These are phyloP conservation scores for Phalacrocorax brasilianus DNA, from an alignment of 2,113 vertebrate genomes.

Conservation along the genomic window DNA sequence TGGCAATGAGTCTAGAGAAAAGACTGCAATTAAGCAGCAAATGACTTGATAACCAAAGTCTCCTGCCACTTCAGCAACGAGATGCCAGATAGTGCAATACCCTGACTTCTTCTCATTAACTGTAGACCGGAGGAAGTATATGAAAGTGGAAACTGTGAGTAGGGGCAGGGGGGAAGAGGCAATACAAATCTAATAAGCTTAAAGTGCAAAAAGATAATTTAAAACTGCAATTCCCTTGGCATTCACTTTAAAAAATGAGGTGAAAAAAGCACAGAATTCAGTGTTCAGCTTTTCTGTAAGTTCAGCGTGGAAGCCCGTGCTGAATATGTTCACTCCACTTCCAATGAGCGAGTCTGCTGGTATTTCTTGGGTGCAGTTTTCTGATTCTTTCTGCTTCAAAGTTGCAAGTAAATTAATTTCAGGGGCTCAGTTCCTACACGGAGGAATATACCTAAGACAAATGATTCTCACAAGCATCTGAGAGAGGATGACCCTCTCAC, in stretches of 20 bases:
- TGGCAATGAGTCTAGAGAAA: conserved; percentile 61
- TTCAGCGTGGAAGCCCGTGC: neutral
- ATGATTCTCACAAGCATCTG: neutral
- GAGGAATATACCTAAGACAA: neutral
- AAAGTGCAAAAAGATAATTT: conserved; percentile 47
- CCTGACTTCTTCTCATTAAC: conserved; percentile 77
- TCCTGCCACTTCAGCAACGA: conserved; percentile 71
- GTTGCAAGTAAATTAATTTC: neutral
- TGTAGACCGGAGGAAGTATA: conserved; percentile 44
- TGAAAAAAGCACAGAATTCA: neutral
- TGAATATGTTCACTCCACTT: neutral
- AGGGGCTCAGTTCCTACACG: neutral
- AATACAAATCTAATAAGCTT: conserved; percentile 40
- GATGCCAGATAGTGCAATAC: conserved; percentile 77
- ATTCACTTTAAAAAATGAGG: neutral
- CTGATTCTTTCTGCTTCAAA: neutral
- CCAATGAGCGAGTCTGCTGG: neutral
- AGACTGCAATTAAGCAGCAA: conserved; percentile 78
- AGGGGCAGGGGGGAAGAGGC: neutral
- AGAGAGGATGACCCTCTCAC: neutral
- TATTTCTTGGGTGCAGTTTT: neutral
- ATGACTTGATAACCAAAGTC: conserved; percentile 40
- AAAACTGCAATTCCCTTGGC: neutral
- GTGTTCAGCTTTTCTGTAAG: neutral
- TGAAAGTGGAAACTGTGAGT: neutral